A percentile compares a stretch with the other conserved stretches of the same genome.
Evolutionary conservation across 2,113 vertebrate species (phyloP).

Genomic region (Gallinago undulata): DNA sequence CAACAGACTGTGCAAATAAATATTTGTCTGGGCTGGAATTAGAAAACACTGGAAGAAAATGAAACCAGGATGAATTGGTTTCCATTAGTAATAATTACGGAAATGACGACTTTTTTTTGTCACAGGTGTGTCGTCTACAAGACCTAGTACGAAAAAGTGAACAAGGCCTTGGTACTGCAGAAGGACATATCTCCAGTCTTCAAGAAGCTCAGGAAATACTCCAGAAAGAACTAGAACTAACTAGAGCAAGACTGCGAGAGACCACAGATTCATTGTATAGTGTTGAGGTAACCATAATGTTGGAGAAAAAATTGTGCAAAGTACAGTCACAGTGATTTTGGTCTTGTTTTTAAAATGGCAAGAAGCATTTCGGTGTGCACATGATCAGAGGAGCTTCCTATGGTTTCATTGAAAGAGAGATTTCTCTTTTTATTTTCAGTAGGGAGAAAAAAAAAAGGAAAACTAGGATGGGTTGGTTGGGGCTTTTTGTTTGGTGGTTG

Average conservation of each 20-base stretch:
- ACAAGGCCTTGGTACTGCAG: slow-evolving; percentile 85
- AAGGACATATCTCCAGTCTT: slow-evolving; percentile 89
- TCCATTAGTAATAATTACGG: neutral
- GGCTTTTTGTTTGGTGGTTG: neutral
- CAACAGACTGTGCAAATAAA: neutral
- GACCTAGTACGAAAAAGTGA: slow-evolving; percentile 87
- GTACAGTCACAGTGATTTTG: neutral
- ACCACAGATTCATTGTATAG: slow-evolving; percentile 91
- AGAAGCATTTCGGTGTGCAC: neutral
- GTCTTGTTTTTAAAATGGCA: neutral
- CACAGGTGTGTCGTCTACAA: slow-evolving; percentile 86
- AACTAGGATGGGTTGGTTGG: neutral
- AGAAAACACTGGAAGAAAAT: neutral
- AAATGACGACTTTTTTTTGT: neutral
- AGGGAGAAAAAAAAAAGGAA: neutral
- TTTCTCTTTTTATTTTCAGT: neutral
- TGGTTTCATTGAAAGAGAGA: neutral
- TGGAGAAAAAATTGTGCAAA: neutral
- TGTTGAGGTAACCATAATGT: slow-evolving; percentile 81
- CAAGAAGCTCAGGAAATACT: slow-evolving; percentile 93
- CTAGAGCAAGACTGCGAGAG: slow-evolving; percentile 87
- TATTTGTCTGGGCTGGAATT: neutral
- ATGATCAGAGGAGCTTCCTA: neutral
- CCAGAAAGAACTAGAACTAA: slow-evolving; percentile 91
- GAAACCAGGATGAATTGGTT: neutral